Base-by-base conservation (phyloP, 2,888 invertebrate species). In the Sinelater perroti region DNA sequence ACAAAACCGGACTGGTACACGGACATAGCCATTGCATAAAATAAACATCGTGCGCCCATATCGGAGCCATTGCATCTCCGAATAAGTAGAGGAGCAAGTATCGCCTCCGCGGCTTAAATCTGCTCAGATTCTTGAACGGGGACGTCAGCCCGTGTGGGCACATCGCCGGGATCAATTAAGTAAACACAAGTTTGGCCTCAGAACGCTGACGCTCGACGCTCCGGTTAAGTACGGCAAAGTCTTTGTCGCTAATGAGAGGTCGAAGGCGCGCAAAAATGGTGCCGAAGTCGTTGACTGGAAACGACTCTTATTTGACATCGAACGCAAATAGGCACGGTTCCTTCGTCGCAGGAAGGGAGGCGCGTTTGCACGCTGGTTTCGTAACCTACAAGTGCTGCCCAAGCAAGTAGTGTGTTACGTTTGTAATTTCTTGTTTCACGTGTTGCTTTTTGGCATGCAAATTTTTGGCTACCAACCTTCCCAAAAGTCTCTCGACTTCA, bases 261-360 rank as follows among this genome's bases (percentile, higher is more conserved):
- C n/a, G n/a, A n/a, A n/a, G n/a, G n/a, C n/a, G n/a, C n/a, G n/a
- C n/a, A n/a, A n/a, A n/a, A n/a, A n/a, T n/a, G n/a, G n/a, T n/a
- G n/a, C n/a, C n/a, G n/a, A n/a, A n/a, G n/a, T n/a, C n/a, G n/a
- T n/a, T n/a, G n/a, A n/a, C n/a, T n/a, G n/a, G n/a, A n/a, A n/a
- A n/a, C n/a, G n/a, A n/a, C n/a, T n/a, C n/a, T n/a, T n/a, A 10
- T 31, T 31, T n/a, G 11, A n/a, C n/a, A n/a, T n/a, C n/a, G n/a
- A n/a, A 44, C 26, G 26, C 13, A 44, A 44, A 44, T 10, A 49
- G 36, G 24, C 36, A 24, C 16, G 36, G 49, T 49, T 49, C 36
- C 49, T 49, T 36, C 14, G 36, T 17, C 35, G 14, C 49, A 36
- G 36, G 36, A 49, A 49, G 21, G 49, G 36, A 49, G 36, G 24